A percentile compares a stretch with the other conserved stretches of the same genome.
Evolutionary conservation across 1,140 invertebrate species (phyloP).

Genomic region (Drosophila micromelanica): DNA sequence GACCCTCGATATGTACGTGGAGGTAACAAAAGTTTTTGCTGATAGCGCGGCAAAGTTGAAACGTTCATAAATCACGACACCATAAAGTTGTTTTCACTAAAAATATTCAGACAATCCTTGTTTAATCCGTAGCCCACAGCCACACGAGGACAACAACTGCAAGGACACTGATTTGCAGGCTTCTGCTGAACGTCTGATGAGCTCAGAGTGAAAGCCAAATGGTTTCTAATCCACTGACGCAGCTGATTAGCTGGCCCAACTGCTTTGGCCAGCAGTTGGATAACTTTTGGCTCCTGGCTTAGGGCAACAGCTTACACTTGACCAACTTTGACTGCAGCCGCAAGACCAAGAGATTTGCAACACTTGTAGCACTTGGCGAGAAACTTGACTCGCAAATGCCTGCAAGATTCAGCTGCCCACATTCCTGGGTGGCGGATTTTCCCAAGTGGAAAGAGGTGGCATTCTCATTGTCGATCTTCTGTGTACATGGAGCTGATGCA

Average conservation of each 20-base stretch:
- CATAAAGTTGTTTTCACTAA: slow-evolving; percentile 75
- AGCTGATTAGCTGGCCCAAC: slow-evolving; percentile 33
- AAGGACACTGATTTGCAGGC: slow-evolving; percentile 51
- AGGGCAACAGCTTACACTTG: slow-evolving; percentile 70
- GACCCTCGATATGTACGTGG: slow-evolving; percentile 19
- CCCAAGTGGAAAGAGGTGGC: neutral
- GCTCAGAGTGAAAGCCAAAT: slow-evolving; percentile 40
- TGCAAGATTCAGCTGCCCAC: slow-evolving; percentile 5
- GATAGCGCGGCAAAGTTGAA: slow-evolving; percentile 80
- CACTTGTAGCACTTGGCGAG: slow-evolving; percentile 43
- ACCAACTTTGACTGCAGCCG: slow-evolving; percentile 44
- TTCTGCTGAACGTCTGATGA: slow-evolving; percentile 15
- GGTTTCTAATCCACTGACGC: slow-evolving; percentile 63
- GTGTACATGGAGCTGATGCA: slow-evolving; percentile 59
- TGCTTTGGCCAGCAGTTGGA: slow-evolving; percentile 46
- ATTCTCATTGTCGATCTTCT: slow-evolving; percentile 56
- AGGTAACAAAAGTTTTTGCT: slow-evolving; percentile 72
- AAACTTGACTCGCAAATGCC: slow-evolving; percentile 10
- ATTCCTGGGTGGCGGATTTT: too few relatives aligned
- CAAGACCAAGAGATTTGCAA: slow-evolving; percentile 39
- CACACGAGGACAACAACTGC: slow-evolving; percentile 9
- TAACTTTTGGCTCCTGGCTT: slow-evolving; percentile 52
- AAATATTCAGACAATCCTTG: slow-evolving; percentile 59
- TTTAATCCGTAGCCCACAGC: slow-evolving; percentile 20
- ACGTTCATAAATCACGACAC: slow-evolving; percentile 82